A percentile compares a stretch with the other conserved stretches of the same genome.
phyloP scores from a whole-genome alignment of 1,140 invertebrate species.

The Formica exsecta region DNA sequence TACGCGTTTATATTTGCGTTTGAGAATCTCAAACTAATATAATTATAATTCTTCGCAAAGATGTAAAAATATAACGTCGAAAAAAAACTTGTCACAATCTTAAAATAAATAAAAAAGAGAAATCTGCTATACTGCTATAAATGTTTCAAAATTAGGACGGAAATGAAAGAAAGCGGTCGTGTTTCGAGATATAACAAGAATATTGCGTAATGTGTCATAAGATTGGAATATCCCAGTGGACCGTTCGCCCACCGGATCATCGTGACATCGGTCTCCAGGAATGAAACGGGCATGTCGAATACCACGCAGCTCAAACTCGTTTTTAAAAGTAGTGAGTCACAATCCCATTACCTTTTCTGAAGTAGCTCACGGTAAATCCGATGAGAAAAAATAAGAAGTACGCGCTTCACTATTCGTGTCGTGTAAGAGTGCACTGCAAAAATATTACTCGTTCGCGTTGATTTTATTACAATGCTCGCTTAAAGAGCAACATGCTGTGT shows the following conservation, averaged over 20 bases:
- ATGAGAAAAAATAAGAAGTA: slow-evolving; percentile 39
- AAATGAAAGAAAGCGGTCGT: slow-evolving; percentile 34
- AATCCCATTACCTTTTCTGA: slow-evolving; percentile 23
- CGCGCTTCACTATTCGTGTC: slow-evolving; percentile 7
- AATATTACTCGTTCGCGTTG: slow-evolving; percentile 9
- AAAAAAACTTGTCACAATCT: too few relatives aligned
- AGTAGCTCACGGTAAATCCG: slow-evolving; percentile 21
- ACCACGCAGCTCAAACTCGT: slow-evolving; percentile 25
- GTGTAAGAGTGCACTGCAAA: background rate
- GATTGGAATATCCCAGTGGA: slow-evolving; percentile 43
- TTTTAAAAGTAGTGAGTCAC: slow-evolving; percentile 54
- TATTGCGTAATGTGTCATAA: slow-evolving; percentile 28
- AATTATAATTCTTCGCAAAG: background rate
- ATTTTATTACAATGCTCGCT: background rate
- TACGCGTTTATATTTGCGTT: too few relatives aligned
- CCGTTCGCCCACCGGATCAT: slow-evolving; percentile 36
- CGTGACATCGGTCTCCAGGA: slow-evolving; percentile 29
- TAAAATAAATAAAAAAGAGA: background rate
- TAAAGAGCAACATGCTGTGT: slow-evolving; percentile 18
- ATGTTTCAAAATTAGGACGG: background rate
- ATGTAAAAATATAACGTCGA: background rate
- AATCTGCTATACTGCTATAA: background rate
- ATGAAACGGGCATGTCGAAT: slow-evolving; percentile 28
- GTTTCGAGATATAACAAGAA: slow-evolving; percentile 3
- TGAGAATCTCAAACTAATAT: background rate